Conservation (phyloP, 92 coral and sea anemone species). For the Palythoa heliodiscus region DNA sequence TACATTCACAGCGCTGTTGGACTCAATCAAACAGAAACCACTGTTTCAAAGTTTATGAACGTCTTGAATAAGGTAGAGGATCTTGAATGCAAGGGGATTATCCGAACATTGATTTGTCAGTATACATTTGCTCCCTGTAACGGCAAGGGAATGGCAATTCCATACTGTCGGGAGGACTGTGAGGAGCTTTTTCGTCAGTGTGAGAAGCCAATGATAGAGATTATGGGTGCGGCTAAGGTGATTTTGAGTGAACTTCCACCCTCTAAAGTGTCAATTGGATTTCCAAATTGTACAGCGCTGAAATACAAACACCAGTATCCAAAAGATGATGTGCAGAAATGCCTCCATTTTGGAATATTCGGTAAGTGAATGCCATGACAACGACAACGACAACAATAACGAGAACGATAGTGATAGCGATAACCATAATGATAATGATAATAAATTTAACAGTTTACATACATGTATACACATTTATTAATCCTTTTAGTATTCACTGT, state of each 20-base stretch:
- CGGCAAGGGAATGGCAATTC: constrained; percentile 44
- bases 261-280: constrained; percentile 60
- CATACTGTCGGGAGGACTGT: constrained; percentile 88
- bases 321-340: constrained; percentile 39
- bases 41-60: constrained; percentile 52
- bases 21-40: constrained; percentile 65
- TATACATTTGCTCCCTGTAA: constrained; percentile 77
- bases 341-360: constrained; percentile 82
- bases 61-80: constrained; percentile 27
- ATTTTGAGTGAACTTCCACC: constrained; percentile 47
- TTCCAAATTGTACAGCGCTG: constrained; percentile 75
- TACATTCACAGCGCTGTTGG: constrained; percentile 78
- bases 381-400: not conserved
- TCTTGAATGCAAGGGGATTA: constrained; percentile 52
- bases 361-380: constrained; percentile 54
- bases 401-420: not conserved
- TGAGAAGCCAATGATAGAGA: constrained; percentile 56
- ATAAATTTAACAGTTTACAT: not conserved
- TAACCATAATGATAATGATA: not conserved
- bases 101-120: constrained; percentile 70
- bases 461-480: no score
- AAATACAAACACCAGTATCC: constrained; percentile 45
- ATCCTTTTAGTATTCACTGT: no score
- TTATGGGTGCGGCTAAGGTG: constrained; percentile 76
- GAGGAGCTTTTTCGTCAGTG: constrained; percentile 63